phyloP scores from a whole-genome alignment of 2,113 vertebrate genomes.

The Micromys minutus region DNA sequence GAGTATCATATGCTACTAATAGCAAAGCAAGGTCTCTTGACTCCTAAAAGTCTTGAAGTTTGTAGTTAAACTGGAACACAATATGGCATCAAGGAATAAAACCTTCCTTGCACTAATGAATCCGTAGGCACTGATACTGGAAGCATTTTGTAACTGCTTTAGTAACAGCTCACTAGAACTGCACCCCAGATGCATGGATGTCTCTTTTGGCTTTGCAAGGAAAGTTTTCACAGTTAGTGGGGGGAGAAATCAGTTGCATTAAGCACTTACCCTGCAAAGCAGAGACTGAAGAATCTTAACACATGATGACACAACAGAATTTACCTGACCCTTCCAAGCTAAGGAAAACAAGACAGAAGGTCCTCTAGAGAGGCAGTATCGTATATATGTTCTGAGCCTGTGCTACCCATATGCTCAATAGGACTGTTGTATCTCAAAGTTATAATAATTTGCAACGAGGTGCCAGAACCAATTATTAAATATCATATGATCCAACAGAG shows the following conservation, averaged over 20 bases:
- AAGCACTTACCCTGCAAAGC: constrained; percentile 82
- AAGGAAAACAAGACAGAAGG: constrained; percentile 91
- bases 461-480: constrained; percentile 92
- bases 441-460: constrained; percentile 90
- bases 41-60: constrained; percentile 61
- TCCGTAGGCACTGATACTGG: constrained; percentile 68
- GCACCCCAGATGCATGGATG: constrained; percentile 74
- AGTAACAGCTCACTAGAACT: constrained; percentile 70
- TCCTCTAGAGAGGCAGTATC: constrained; percentile 86
- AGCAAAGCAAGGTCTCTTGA: constrained; percentile 61
- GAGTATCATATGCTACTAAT: constrained; percentile 60
- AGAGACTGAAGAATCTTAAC: constrained; percentile 86
- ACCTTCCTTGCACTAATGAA: constrained; percentile 58
- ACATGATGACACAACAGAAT: constrained; percentile 87
- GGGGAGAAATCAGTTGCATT: constrained; percentile 68
- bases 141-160: constrained; percentile 72
- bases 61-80: constrained; percentile 71
- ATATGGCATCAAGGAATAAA: constrained; percentile 68
- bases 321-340: constrained; percentile 90
- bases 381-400: constrained; percentile 88
- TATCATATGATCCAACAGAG: constrained; percentile 91
- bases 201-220: constrained; percentile 75
- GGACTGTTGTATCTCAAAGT: constrained; percentile 90
- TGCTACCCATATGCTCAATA: constrained; percentile 90
- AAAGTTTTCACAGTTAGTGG: constrained; percentile 66